These are phyloP conservation scores for Dipus sagitta DNA, from an alignment of 2,797 vertebrate genomes.

Conservation along the genomic window DNA sequence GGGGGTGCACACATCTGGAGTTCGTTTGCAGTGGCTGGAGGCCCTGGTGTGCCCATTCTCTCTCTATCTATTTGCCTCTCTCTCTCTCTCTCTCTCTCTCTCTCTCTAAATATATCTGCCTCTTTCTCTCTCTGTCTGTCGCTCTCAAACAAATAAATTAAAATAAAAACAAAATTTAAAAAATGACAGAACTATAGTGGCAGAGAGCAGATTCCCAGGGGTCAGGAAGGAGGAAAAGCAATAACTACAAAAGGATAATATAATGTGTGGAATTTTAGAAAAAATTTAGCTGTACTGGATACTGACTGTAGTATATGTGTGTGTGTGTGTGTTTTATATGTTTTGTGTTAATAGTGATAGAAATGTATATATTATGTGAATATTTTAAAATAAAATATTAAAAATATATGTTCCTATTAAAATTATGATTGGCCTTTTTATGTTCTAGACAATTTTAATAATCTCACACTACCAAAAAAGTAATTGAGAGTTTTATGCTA, in stretches of 20 bases:
- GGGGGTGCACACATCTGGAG: too few relatives aligned
- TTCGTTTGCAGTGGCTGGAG: too few relatives aligned
- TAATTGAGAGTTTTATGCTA: conserved; percentile 17
- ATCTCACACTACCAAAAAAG: conserved; percentile 7
- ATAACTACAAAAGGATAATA: not conserved
- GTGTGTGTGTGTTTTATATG: too few relatives aligned
- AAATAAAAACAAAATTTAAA: too few relatives aligned
- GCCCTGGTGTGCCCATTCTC: too few relatives aligned
- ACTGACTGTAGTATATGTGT: not conserved
- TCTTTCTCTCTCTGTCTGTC: too few relatives aligned
- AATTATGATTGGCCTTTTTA: conserved; percentile 15
- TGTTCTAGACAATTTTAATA: conserved; percentile 31
- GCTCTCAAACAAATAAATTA: too few relatives aligned
- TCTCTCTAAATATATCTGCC: too few relatives aligned
- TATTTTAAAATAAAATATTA: conserved; percentile 20
- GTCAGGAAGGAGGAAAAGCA: not conserved
- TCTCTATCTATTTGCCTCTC: too few relatives aligned
- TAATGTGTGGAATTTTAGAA: not conserved
- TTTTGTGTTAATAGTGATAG: conserved; percentile 28
- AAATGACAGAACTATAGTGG: conserved; percentile 24
- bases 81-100: too few relatives aligned
- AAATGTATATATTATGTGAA: not conserved
- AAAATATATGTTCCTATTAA: conserved; percentile 34
- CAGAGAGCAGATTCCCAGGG: not conserved
- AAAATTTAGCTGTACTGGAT: not conserved